Base-by-base conservation (phyloP, 2,797 vertebrate genomes). In the Gymnothorax javanicus region DNA sequence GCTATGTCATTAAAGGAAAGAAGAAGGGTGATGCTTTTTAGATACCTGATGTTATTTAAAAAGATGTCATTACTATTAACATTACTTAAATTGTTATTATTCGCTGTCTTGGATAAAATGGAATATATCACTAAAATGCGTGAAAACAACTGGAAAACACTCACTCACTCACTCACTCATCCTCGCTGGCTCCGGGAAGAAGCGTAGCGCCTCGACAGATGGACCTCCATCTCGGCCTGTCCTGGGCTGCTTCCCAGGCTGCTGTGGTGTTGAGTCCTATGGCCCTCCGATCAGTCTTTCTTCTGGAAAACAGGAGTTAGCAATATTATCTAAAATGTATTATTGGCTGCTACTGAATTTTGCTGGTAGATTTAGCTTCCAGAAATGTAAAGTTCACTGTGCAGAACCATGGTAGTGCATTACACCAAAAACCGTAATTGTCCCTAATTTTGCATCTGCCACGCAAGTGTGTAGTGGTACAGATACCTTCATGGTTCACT, bases 1-100 rank as follows among this genome's bases (percentile, higher is more conserved):
- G 77, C 56, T 60, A 11, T 87, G 67, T 84, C 33, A 87, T 75
- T 84, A 87, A 87, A 87, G 23, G 86, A 87, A 87, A 87, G 64
- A 87, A 87, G 64, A 85, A 77, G 69, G 56, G 56, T 87, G 33
- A 43, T 84, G 54, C 54, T 60, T 58, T 73, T 84, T 50, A 25
- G 83, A 83, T 86, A 50, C 8, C 17, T 17, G 60, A 59, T 86
- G 75, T 86, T 86, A 13, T 69, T 84, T 77, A 17, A 27, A 13
- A 20, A 43, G 54, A 23, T 0, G 23, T 33, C 1, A 20, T 79
- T 17, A 20, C 12, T 27, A 43, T 73, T 73, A 27, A 12, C 25
- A 33, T 43, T 11, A 73, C 33, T 50, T 79, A 52, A 6, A 33
- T 79, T 79, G 75, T 20, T 9, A 54, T 79, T 54, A 20, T 8